These are phyloP conservation scores for Corythornis madagascariensis DNA, from an alignment of 2,113 vertebrate genomes.

Conservation along the genomic window DNA sequence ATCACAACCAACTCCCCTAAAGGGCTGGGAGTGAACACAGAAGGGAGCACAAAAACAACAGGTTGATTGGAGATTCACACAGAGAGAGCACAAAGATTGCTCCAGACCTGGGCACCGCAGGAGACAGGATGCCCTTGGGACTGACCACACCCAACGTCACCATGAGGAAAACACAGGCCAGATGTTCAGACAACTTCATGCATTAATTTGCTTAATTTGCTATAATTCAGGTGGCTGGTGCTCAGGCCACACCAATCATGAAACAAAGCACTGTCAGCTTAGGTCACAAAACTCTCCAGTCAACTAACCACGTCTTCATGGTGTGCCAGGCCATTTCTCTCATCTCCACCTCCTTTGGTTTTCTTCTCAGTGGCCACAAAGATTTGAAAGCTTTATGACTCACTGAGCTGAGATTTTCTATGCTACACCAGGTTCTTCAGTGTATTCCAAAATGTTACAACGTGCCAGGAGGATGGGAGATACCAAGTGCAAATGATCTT, in stretches of 20 bases:
- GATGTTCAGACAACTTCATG: background rate
- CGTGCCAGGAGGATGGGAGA: background rate
- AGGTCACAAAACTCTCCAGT: background rate
- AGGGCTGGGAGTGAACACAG: background rate
- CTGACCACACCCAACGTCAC: background rate
- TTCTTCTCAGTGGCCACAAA: conserved; percentile 13
- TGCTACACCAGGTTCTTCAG: background rate
- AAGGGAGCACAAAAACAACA: accelerated
- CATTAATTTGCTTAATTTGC: background rate
- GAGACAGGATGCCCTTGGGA: background rate
- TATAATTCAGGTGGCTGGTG: conserved; percentile 10
- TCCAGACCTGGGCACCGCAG: background rate
- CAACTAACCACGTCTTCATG: background rate
- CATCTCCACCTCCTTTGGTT: conserved; percentile 15
- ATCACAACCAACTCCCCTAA: background rate
- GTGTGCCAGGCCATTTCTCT: background rate
- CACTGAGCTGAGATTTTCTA: conserved; percentile 8
- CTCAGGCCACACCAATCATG: background rate
- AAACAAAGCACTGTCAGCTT: conserved; percentile 30
- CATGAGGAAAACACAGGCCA: background rate
- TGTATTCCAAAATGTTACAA: background rate
- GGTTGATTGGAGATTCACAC: accelerated
- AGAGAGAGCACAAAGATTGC: background rate
- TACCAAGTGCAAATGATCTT: background rate
- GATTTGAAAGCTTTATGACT: conserved; percentile 22